These are phyloP conservation scores for Odontomachus brunneus DNA, from an alignment of 1,140 invertebrate species.

Conservation along the genomic window DNA sequence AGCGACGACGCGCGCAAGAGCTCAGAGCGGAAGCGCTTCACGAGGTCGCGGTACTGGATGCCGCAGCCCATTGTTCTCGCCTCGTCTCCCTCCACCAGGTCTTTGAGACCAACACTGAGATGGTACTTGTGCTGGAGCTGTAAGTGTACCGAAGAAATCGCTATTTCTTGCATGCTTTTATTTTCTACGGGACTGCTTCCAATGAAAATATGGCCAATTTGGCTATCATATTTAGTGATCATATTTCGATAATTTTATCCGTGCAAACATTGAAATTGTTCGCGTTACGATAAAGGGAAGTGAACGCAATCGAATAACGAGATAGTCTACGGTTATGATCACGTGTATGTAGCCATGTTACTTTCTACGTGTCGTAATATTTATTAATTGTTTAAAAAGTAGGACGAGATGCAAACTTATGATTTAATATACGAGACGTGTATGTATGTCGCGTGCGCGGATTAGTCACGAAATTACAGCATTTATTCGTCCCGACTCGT, in stretches of 20 bases:
- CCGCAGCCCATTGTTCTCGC: conserved; percentile 91
- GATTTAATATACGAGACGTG: conserved; percentile 3
- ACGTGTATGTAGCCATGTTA: background rate
- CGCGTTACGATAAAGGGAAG: background rate
- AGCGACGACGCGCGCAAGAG: conserved; percentile 93
- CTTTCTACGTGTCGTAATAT: conserved; percentile 33
- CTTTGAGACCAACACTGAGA: conserved; percentile 92
- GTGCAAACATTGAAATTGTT: background rate
- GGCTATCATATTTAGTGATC: too few relatives aligned
- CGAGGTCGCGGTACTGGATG: conserved; percentile 95
- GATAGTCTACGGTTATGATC: too few relatives aligned
- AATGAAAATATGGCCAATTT: too few relatives aligned
- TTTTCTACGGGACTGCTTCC: too few relatives aligned
- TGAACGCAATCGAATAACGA: too few relatives aligned
- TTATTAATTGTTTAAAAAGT: conserved; percentile 36
- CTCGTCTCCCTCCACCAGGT: conserved; percentile 96
- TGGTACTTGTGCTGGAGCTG: conserved; percentile 95
- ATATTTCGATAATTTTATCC: too few relatives aligned
- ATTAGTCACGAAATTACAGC: conserved; percentile 24
- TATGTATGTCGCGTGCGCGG: background rate
- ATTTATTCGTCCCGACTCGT: background rate
- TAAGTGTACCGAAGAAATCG: conserved; percentile 87
- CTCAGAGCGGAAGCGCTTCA: conserved; percentile 94
- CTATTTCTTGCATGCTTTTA: background rate
- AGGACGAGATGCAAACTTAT: background rate